Conservation (phyloP, 2,888 invertebrate species). For the Congeria kusceri region DNA sequence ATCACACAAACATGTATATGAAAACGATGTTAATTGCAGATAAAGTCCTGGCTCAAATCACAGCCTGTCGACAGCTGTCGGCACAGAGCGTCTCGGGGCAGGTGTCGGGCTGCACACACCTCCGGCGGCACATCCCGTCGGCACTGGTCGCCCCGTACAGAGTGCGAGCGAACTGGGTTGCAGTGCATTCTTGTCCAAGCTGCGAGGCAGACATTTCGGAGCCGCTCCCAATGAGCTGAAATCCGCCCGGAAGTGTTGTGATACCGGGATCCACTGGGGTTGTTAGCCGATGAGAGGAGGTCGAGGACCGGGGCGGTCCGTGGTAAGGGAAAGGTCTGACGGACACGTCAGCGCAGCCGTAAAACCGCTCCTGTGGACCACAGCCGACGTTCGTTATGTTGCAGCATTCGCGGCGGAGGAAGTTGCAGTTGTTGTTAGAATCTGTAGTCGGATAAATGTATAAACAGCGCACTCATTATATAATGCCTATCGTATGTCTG, state of each 20-base stretch:
- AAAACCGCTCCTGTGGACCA: conserved; percentile 42
- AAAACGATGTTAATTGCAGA: too few species aligned
- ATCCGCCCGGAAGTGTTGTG: too few species aligned
- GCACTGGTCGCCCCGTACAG: not conserved
- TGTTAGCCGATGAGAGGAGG: not conserved
- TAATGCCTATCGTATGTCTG: not conserved
- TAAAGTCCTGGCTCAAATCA: too few species aligned
- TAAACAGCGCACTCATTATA: not conserved
- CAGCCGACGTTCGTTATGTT: conserved; percentile 24
- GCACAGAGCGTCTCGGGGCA: conserved; percentile 1
- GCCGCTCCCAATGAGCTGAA: too few species aligned
- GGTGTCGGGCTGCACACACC: not conserved
- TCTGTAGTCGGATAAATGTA: conserved; percentile 8
- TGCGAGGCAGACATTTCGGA: not conserved
- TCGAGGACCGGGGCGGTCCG: not conserved
- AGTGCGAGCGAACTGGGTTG: not conserved
- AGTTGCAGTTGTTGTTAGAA: conserved; percentile 43
- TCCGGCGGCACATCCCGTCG: not conserved
- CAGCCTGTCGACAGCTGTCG: not conserved
- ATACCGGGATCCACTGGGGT: not conserved
- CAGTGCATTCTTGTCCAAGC: not conserved
- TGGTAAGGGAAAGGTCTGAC: conserved; percentile 3
- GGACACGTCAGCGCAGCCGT: conserved; percentile 46
- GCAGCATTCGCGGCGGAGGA: conserved; percentile 16
- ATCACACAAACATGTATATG: too few species aligned